Evolutionary conservation across 1,140 invertebrate genomes (phyloP).

Genomic region (Chlorops oryzae): DNA sequence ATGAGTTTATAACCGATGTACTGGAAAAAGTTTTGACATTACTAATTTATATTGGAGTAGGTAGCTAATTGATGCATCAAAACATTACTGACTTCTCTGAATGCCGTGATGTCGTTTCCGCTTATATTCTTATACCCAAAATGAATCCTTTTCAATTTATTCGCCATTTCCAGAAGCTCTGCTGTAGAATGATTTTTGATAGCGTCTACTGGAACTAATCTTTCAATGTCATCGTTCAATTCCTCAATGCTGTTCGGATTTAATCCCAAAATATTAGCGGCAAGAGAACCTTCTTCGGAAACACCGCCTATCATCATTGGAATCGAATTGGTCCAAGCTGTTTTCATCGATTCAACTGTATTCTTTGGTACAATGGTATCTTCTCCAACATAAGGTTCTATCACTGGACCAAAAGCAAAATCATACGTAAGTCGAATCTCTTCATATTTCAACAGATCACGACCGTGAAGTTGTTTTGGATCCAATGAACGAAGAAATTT

Average conservation of each 20-base stretch:
- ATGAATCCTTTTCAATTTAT: constrained; percentile 21
- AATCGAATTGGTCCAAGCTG: constrained; percentile 28
- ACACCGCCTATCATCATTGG: constrained; percentile 32
- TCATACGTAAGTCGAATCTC: constrained; percentile 19
- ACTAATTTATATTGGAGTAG: neutral
- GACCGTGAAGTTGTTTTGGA: constrained; percentile 21
- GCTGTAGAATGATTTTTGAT: constrained; percentile 7
- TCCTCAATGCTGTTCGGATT: constrained; percentile 18
- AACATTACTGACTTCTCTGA: constrained; percentile 19
- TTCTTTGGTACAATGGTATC: constrained; percentile 21
- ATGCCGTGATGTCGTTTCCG: constrained; percentile 23
- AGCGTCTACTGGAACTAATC: constrained; percentile 23
- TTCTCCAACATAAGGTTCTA: constrained; percentile 25
- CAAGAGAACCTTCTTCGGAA: constrained; percentile 25
- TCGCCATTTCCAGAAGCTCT: constrained; percentile 20
- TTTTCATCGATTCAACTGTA: constrained; percentile 19
- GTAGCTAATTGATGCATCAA: neutral
- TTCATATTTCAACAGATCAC: constrained; percentile 15
- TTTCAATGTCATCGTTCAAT: constrained; percentile 19
- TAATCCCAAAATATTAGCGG: constrained; percentile 18
- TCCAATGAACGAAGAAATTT: constrained; percentile 39
- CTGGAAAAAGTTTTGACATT: constrained; percentile 16
- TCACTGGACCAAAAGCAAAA: constrained; percentile 20
- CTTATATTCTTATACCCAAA: constrained; percentile 23
- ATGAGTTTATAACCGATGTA: constrained; percentile 38